Evolutionary conservation across 2,113 vertebrate species (phyloP), one percentile per base, ranked within the genome.

Genomic region (Charadrius vociferus): DNA sequence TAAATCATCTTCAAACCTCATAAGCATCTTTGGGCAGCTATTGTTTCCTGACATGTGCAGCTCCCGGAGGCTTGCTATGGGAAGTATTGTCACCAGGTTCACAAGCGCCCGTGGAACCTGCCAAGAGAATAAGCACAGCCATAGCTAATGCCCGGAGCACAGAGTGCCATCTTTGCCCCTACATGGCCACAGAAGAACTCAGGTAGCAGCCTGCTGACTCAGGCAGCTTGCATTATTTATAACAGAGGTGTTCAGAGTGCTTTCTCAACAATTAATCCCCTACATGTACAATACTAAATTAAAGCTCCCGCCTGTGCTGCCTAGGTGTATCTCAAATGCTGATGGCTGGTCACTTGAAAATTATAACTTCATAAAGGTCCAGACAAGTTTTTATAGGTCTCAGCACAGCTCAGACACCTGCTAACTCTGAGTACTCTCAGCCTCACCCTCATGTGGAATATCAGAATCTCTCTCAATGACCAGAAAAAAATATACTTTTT

Each of bases 21-120:
- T 97, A 7, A 98, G 19, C 12, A 12, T 0, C 78, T 91, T 94
- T 5, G 97, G 97, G 59, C 98, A 99, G 19, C 1, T 27, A 65
- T 82, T 41, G 6, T 23, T 70, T 7, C 2, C 3, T 1, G 90
- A 79, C 3, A 78, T 5, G 4, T 98, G 94, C 18, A 99, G 81
- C 45, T 98, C 95, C 72, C 98, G 95, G 26, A 99, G 93, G 9
- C 9, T 37, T 24, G 43, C 0, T 12, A 98, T 93, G 66, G 97
- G 12, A 32, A 98, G 13, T 5, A 96, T 1, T 1, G 90, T 91
- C 47, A 98, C 98, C 88, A 98, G 65, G 81, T 98, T 99, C 90
- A 99, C 98, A 91, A 98, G 98, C 0, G 95, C 59, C 70, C 98
- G 97, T 32, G 98, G 98, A 86, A 98, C 98, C 98, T 99, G 96